Base-by-base conservation (phyloP, 2,113 vertebrate species). In the Istiophorus platypterus region DNA sequence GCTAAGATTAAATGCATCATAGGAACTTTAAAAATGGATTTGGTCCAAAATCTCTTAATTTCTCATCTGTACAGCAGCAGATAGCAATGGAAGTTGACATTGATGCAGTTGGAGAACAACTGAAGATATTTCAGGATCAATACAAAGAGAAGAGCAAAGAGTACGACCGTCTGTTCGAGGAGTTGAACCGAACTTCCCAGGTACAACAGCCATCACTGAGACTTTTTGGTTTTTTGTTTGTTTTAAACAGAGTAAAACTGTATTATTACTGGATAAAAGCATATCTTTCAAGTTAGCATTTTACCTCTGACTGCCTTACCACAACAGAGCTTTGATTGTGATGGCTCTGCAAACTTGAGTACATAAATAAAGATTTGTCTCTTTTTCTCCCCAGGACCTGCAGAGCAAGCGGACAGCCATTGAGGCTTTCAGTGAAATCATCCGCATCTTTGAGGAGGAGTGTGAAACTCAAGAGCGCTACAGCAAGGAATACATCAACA, bases 371-470 rank as follows among this genome's bases (percentile, higher is more conserved):
- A 0, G 0, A 34, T 54, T 39, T 80, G n/a, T 18, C 70, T 66
- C 7, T 2, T 58, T 39, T 41, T 11, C 18, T 63, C 26, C 17
- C 17, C 49, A 96, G 97, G 98, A 99, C 95, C 97, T 99, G 73
- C 98, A 99, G 89, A 98, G 98, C 96, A 99, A 99, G 93, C 96
- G 95, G 89, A 99, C 97, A 18, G 98, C 98, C 85, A 99, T 99
- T 37, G 97, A 99, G 94, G 98, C 98, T 70, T 99, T 99, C 91
- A 97, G 97, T 68, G 97, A 99, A 96, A 99, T 97, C 78, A 99
- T 99, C 92, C 97, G 97, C 87, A 99, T 99, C 94, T 99, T 99
- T 90, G 98, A 99, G 87, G 98, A 99, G 82, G 97, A 99, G 91
- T 99, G 98, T 90, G 97, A 99, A 93, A 99, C 97, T 0, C 98